phyloP scores from a whole-genome alignment of 1,140 invertebrate species.

The Caerostris extrusa region DNA sequence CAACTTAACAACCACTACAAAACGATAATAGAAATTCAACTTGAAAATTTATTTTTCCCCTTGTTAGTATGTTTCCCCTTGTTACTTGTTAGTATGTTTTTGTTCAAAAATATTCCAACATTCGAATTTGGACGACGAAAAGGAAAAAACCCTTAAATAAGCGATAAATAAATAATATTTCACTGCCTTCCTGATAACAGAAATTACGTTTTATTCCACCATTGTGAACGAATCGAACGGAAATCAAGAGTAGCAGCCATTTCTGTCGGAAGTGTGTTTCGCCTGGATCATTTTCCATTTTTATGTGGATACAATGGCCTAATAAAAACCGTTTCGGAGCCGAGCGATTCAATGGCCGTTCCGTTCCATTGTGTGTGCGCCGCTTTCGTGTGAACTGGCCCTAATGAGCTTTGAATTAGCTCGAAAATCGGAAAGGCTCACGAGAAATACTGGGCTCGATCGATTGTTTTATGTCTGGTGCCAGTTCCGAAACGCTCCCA shows the following conservation, averaged over 20 bases:
- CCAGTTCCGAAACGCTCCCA: neutral
- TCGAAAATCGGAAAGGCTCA: conserved; percentile 20
- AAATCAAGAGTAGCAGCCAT: neutral
- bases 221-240: neutral
- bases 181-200: too few relatives aligned
- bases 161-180: too few relatives aligned
- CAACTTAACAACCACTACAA: too few relatives aligned
- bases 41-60: too few relatives aligned
- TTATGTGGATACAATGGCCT: neutral
- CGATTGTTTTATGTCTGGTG: conserved; percentile 9
- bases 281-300: neutral
- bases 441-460: neutral
- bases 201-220: neutral
- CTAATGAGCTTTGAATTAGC: conserved; percentile 33
- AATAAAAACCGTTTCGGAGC: conserved; percentile 11
- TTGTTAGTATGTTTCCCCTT: too few relatives aligned
- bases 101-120: too few relatives aligned
- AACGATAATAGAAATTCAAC: too few relatives aligned
- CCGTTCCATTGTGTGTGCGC: conserved; percentile 11
- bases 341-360: neutral
- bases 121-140: too few relatives aligned
- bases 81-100: too few relatives aligned
- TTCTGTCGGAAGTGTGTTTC: neutral
- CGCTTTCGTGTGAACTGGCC: neutral
- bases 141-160: too few relatives aligned